Evolutionary conservation across 2,888 invertebrate genomes (phyloP).

Genomic region (Andrena chrysosceles): DNA sequence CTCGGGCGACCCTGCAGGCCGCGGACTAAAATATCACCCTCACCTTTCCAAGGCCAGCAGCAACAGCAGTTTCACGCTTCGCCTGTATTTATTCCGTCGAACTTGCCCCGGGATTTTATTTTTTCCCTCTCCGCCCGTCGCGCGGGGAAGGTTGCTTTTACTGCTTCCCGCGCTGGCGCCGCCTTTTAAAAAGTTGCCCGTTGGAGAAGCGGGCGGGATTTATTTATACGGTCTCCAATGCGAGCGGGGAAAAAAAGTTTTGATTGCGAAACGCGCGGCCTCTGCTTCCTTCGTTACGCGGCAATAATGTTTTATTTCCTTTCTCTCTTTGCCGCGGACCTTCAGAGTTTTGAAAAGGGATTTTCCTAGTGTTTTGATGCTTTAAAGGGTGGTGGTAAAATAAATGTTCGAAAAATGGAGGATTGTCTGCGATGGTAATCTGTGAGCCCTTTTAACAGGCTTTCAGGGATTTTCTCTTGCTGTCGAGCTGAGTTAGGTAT

Average conservation of each 20-base stretch:
- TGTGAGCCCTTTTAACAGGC: background rate
- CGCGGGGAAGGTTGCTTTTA: conserved; percentile 23
- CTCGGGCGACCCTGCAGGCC: conserved; percentile 17
- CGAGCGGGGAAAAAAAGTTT: conserved; percentile 9
- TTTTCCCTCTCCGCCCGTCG: background rate
- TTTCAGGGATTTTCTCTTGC: background rate
- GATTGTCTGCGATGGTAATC: conserved; percentile 32
- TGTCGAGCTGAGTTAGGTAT: too few species aligned
- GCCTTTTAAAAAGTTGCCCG: conserved; percentile 9
- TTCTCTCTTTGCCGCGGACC: background rate
- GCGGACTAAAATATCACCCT: conserved; percentile 64
- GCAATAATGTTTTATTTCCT: background rate
- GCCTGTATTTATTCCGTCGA: conserved; percentile 34
- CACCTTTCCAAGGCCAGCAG: conserved; percentile 42
- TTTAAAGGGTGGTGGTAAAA: conserved; percentile 25
- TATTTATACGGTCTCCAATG: conserved; percentile 15
- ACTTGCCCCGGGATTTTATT: conserved; percentile 14
- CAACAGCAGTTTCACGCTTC: conserved; percentile 44
- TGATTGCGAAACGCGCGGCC: conserved; percentile 12
- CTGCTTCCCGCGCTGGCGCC: background rate
- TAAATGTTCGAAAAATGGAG: conserved; percentile 10
- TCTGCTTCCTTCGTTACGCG: background rate
- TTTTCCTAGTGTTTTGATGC: conserved; percentile 27
- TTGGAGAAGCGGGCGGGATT: conserved; percentile 8
- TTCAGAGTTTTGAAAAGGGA: conserved; percentile 43